Base-by-base conservation (phyloP, 1,140 invertebrate species). In the Metaphire vulgaris region DNA sequence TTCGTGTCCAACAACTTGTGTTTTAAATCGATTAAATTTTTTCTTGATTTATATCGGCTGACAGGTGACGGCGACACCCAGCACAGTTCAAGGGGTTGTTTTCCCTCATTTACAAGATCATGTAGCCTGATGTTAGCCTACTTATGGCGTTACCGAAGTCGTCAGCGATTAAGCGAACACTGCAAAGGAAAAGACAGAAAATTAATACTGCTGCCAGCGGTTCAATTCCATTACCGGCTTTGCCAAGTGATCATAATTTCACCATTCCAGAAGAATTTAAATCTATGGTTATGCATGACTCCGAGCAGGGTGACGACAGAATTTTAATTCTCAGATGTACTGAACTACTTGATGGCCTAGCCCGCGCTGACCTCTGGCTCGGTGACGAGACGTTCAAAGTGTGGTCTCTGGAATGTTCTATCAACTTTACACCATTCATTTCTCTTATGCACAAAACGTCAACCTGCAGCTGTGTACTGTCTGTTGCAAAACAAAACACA, bases 341-440 rank as follows among this genome's bases (percentile, higher is more conserved):
- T 69, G 67, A 69, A 6, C 28, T 69, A 12, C 30, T 69, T 26
- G 67, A 69, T 69, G 67, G 67, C 2, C 30, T 69, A 12, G 67
- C n/a, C 28, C n/a, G 67, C 2, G 67, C 67, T 28, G 26, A 26
- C 6, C 26, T 69, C 2, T 69, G 67, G 67, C 30, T 69, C 6
- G 67, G 6, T 2, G 67, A 69, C 28, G 30, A 26, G 28, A 69
- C 67, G 2, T 69, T 69, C 30, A 69, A 69, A 26, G n/a, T n/a
- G 67, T 69, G 2, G 67, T 69, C 28, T 26, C 67, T 28, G 2
- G 2, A 2, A 69, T 69, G 6, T 69, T 69, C 67, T 69, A 14
- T 26, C 67, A 69, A 26, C 26, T 69, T 6, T 69, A 69, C 67
- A 69, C 67, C 30, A 69, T 69, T 26, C 67, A 69, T 69, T 69